These are phyloP conservation scores for Chrysogorgia sp. DNA, from an alignment of 92 coral and sea anemone species.

Conservation along the genomic window DNA sequence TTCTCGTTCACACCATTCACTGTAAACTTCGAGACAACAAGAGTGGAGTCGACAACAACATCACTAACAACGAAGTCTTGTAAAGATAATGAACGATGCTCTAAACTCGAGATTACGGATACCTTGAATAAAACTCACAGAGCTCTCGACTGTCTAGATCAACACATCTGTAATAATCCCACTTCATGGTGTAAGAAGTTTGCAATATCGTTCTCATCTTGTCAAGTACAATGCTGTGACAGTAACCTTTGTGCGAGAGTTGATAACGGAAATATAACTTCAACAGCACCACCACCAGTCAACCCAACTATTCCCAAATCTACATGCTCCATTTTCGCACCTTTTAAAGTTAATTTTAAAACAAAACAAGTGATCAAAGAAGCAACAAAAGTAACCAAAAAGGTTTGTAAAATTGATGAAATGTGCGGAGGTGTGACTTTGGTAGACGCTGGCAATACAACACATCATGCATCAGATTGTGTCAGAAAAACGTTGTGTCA, in stretches of 20 bases:
- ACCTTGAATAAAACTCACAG: conserved; percentile 20
- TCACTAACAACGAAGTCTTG: conserved; percentile 27
- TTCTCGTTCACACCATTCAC: conserved; percentile 5
- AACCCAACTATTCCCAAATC: neutral
- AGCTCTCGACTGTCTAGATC: conserved; percentile 36
- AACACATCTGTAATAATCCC: conserved; percentile 17
- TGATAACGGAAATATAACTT: neutral
- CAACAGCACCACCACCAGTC: neutral
- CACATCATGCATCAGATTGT: conserved; percentile 21
- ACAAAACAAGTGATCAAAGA: neutral
- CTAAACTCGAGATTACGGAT: conserved; percentile 24
- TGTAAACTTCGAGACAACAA: neutral
- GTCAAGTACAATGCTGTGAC: conserved; percentile 32
- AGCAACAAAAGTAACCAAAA: neutral
- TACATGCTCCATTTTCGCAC: conserved; percentile 15
- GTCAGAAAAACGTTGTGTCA: conserved; percentile 4
- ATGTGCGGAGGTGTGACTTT: conserved; percentile 21
- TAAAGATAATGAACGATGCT: conserved; percentile 16
- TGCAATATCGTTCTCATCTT: conserved; percentile 8
- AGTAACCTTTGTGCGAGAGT: conserved; percentile 22
- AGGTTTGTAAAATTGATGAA: conserved; percentile 19
- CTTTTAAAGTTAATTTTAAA: conserved; percentile 16
- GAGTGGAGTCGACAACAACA: neutral
- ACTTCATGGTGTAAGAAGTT: conserved; percentile 30
- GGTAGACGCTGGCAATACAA: neutral